Percentiles rank a stretch among this genome's conserved stretches.
phyloP scores from a whole-genome alignment of 2,797 vertebrate genomes.

The Menidia menidia region DNA sequence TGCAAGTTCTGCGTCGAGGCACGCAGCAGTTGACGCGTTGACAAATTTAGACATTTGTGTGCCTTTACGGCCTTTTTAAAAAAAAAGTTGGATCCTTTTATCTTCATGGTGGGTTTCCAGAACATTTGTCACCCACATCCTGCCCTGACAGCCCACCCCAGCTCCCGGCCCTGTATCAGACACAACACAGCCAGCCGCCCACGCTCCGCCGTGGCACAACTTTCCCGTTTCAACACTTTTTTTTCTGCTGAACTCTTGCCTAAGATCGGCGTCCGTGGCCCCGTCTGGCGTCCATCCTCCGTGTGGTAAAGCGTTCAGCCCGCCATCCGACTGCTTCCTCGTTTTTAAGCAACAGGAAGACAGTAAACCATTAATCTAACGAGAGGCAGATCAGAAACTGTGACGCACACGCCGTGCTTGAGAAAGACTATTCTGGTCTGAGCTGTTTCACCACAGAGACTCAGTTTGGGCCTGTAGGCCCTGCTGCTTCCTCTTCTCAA shows the following conservation, averaged over 20 bases:
- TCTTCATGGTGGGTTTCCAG: conserved; percentile 72
- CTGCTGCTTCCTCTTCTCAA: conserved; percentile 53
- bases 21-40: neutral
- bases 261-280: conserved; percentile 6
- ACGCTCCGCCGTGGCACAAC: conserved; percentile 5
- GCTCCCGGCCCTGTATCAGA: conserved; percentile 15
- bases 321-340: conserved; percentile 17
- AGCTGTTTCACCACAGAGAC: conserved; percentile 37
- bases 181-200: conserved; percentile 24
- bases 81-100: conserved; percentile 43
- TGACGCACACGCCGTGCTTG: conserved; percentile 26
- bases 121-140: conserved; percentile 74
- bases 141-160: conserved; percentile 48
- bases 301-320: neutral
- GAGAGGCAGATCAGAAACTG: neutral
- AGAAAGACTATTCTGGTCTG: conserved; percentile 36
- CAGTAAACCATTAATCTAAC: conserved; percentile 14
- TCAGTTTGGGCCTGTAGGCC: conserved; percentile 13
- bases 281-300: conserved; percentile 5
- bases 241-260: neutral
- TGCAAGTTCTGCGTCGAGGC: neutral
- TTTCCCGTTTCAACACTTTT: conserved; percentile 16
- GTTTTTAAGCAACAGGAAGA: conserved; percentile 14
- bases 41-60: conserved; percentile 4
- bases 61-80: neutral